Base-by-base conservation (phyloP, 2,113 vertebrate genomes). In the Cisticola juncidis region DNA sequence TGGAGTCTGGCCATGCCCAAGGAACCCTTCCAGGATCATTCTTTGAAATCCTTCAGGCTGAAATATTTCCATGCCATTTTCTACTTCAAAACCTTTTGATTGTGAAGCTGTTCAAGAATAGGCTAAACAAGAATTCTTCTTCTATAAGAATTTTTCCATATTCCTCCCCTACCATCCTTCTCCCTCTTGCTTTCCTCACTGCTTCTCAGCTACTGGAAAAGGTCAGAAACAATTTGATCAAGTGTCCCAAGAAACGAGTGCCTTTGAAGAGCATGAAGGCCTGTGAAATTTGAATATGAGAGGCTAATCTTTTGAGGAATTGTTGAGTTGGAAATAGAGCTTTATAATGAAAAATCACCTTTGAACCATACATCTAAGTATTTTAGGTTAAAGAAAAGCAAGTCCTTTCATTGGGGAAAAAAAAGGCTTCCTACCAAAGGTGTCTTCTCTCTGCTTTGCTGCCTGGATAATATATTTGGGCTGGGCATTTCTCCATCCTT, bases 41-140 rank as follows among this genome's bases (percentile, higher is more conserved):
- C 90, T 96, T 96, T 92, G 44, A 92, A 97, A 78, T 93, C 86
- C 93, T 96, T 92, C 90, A 96, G 85, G 95, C 88, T 94, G 94
- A 95, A 97, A 86, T 96, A 74, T 68, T 91, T 93, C 80, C 14
- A 6, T 93, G 95, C 88, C 96, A 92, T 38, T 92, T 95, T 93
- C 17, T 4, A 79, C 76, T 95, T 96, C 80, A 95, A 96, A 95
- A 93, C 82, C 80, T 92, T 95, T 96, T 73, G 53, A 84, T 85
- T 86, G 64, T 81, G n/a, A 45, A 90, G 23, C 88, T 92, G 64
- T 83, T 93, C 15, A 64, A 92, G 88, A 94, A 84, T 40, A 92
- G 74, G 33, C 81, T 82, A 70, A 86, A 86, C 44, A 93, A 64
- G 68, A 92, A 78, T 95, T 93, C 35, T 68, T 92, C 48, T 89